phyloP scores from a whole-genome alignment of 2,888 invertebrate species.

The Amiota minor region DNA sequence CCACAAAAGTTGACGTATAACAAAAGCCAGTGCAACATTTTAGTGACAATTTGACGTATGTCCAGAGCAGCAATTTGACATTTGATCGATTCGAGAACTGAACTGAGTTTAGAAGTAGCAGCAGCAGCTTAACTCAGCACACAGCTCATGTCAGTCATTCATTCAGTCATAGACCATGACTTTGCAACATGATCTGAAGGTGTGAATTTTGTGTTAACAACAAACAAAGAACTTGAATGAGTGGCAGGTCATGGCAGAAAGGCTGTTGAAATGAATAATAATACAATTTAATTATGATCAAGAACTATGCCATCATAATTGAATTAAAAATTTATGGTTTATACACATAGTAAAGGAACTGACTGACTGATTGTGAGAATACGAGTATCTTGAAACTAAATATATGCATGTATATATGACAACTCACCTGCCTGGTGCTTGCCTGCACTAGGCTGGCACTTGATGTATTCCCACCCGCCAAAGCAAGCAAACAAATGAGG shows the following conservation, averaged over 20 bases:
- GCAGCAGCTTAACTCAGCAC: too few relatives aligned
- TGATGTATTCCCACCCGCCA: background rate
- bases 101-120: background rate
- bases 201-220: constrained; percentile 17
- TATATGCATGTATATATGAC: too few relatives aligned
- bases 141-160: constrained; percentile 8
- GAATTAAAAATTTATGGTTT: too few relatives aligned
- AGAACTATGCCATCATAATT: background rate
- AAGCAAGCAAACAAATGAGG: background rate
- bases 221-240: background rate
- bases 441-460: background rate
- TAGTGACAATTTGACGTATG: constrained; percentile 34
- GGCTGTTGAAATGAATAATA: background rate
- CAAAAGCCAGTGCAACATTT: constrained; percentile 21
- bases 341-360: too few relatives aligned
- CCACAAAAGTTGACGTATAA: background rate
- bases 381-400: background rate
- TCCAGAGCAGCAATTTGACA: constrained; percentile 45
- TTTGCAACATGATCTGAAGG: constrained; percentile 16
- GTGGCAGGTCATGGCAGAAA: constrained; percentile 2
- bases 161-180: constrained; percentile 1
- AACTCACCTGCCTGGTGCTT: background rate
- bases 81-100: constrained; percentile 50
- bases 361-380: too few relatives aligned
- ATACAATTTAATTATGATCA: constrained; percentile 13